Evolutionary conservation across 2,113 vertebrate genomes (phyloP), one percentile per base, ranked within the genome.

Genomic region (Kryptolebias marmoratus): DNA sequence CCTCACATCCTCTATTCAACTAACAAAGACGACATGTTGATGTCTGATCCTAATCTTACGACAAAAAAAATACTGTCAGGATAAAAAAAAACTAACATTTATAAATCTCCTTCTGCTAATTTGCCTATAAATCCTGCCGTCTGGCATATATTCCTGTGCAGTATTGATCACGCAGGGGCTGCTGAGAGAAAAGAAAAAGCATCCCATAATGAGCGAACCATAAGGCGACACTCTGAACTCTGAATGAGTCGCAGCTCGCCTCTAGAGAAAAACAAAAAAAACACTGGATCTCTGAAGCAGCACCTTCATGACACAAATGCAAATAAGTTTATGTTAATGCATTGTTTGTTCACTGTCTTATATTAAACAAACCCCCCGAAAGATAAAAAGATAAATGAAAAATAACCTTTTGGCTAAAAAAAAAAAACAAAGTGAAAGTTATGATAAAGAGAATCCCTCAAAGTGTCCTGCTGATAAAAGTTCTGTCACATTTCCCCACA

Each of bases 401-500:
- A 36, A 36, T 36, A 36, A 10, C 39, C 11, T 42, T 54, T 18
- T 27, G 27, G 52, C 49, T 49, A 66, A 62, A 61, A 30, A n/a
- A 9, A 18, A 22, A 22, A 22, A 22, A 22, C 1, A 72, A 62
- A 58, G 50, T 62, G 53, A 68, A 68, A 49, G 52, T 63, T 48
- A 49, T 15, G 49, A 54, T n/a, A n/a, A 56, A 61, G 6, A 0
- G 39, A 68, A 44, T 77, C 47, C 56, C 30, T 70, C 13, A 59
- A 44, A 70, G 30, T 44, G 71, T 70, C 80, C 75, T 32, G 36
- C 49, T 77, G 69, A 68, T 68, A 75, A 74, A 73, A 68, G 32
- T 1, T 28, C 61, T 66, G 45, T 74, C 62, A 60, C n/a, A 31
- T 71, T 79, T 62, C 22, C 81, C 76, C 71, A 79, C 73, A 81